Conservation (phyloP, 2,888 invertebrate species). For the Spodoptera picta region DNA sequence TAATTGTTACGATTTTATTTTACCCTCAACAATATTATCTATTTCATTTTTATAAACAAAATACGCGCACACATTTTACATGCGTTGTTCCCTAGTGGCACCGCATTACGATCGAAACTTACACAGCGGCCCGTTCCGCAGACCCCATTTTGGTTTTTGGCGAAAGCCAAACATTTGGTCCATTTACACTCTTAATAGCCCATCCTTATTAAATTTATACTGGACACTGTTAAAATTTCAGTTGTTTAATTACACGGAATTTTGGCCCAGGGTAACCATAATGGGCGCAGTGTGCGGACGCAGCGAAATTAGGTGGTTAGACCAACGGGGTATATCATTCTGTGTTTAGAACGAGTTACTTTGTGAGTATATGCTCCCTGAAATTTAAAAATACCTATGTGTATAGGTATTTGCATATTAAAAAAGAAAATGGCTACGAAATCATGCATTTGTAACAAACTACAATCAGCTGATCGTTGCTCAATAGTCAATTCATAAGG, state of each 20-base stretch:
- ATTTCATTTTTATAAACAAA: constrained; percentile 15
- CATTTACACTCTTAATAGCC: constrained; percentile 82
- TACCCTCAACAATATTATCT: no score
- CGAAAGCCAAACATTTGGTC: constrained; percentile 83
- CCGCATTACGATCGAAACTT: constrained; percentile 68
- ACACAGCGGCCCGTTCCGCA: constrained; percentile 66
- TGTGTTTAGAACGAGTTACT: constrained; percentile 62
- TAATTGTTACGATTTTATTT: no score
- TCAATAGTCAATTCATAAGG: neutral
- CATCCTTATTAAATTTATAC: constrained; percentile 87
- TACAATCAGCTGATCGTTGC: constrained; percentile 23
- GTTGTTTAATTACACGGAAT: constrained; percentile 86
- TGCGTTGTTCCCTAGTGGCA: constrained; percentile 40
- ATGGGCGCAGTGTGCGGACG: constrained; percentile 73
- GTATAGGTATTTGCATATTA: neutral
- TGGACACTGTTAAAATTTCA: constrained; percentile 85
- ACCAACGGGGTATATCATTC: constrained; percentile 66
- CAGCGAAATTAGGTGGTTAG: constrained; percentile 76
- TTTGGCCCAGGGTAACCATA: constrained; percentile 79
- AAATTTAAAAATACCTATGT: constrained; percentile 9
- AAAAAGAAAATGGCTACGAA: neutral
- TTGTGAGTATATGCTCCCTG: constrained; percentile 34
- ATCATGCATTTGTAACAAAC: constrained; percentile 1
- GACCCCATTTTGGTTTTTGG: constrained; percentile 84
- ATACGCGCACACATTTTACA: constrained; percentile 34